Conservation (phyloP, 2,888 invertebrate genomes). For the Parelbella ahira region DNA sequence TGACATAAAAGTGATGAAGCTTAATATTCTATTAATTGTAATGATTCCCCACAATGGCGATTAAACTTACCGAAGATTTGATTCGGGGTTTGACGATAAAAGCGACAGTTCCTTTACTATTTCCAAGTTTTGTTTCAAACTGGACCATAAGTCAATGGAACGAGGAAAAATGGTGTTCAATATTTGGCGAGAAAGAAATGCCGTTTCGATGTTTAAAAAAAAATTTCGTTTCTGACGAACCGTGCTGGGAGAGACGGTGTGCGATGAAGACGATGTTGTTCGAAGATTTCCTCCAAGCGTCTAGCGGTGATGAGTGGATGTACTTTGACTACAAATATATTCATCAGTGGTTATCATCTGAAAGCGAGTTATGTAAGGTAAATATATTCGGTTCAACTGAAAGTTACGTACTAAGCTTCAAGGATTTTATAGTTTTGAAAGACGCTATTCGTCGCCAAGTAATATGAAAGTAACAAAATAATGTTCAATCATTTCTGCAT, state of each 20-base stretch:
- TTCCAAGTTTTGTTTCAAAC: conserved; percentile 71
- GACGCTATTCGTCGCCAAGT: too few species aligned
- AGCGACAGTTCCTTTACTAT: conserved; percentile 69
- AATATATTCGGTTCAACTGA: too few species aligned
- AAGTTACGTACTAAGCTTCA: too few species aligned
- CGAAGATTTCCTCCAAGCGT: conserved; percentile 79
- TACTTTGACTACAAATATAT: conserved; percentile 94
- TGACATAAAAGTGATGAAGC: too few species aligned
- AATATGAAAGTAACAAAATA: too few species aligned
- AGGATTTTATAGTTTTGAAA: too few species aligned
- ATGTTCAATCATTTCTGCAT: too few species aligned
- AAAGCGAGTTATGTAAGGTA: conserved; percentile 81
- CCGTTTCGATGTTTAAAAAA: conserved; percentile 77
- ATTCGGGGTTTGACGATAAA: conserved; percentile 46
- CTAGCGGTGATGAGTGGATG: conserved; percentile 81
- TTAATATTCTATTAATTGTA: too few species aligned
- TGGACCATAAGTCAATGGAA: conserved; percentile 83
- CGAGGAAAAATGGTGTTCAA: conserved; percentile 79
- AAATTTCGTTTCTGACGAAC: conserved; percentile 68
- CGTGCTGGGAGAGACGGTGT: conserved; percentile 91
- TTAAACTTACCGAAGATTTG: conserved; percentile 43
- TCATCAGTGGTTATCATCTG: conserved; percentile 82
- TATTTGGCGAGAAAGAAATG: conserved; percentile 77
- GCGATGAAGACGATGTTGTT: conserved; percentile 80
- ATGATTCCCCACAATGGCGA: too few species aligned